A percentile compares a stretch with the other conserved stretches of the same genome.
phyloP scores from a whole-genome alignment of 2,113 vertebrate genomes.

The Triplophysa dalaica region DNA sequence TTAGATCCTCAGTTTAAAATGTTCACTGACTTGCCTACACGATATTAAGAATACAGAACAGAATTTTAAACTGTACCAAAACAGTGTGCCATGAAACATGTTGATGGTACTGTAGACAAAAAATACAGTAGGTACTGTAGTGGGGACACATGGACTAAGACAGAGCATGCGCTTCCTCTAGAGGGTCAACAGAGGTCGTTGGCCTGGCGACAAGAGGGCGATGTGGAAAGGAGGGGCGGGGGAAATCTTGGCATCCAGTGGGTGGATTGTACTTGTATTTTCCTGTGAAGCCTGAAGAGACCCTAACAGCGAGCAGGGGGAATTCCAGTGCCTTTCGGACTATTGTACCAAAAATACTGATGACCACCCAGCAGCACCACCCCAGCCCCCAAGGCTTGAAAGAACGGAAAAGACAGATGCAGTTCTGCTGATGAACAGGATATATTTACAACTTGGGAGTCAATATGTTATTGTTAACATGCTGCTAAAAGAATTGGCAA shows the following conservation, averaged over 20 bases:
- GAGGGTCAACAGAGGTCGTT: slow-evolving; percentile 56
- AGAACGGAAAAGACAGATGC: slow-evolving; percentile 68
- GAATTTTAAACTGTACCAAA: neutral
- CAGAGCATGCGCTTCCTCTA: slow-evolving; percentile 56
- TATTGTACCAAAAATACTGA: slow-evolving; percentile 70
- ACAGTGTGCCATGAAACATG: slow-evolving; percentile 30
- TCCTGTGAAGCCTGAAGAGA: slow-evolving; percentile 63
- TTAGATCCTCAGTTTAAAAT: slow-evolving; percentile 10
- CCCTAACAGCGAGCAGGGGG: slow-evolving; percentile 58
- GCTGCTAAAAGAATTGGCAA: slow-evolving; percentile 60
- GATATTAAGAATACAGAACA: neutral
- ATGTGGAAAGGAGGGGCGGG: slow-evolving; percentile 35
- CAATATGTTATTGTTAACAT: slow-evolving; percentile 68
- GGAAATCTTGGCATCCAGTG: slow-evolving; percentile 66
- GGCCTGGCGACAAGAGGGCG: slow-evolving; percentile 55
- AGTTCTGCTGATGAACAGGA: slow-evolving; percentile 70
- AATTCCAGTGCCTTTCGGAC: slow-evolving; percentile 69
- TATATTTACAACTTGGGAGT: slow-evolving; percentile 66
- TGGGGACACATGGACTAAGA: slow-evolving; percentile 44
- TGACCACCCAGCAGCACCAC: slow-evolving; percentile 34
- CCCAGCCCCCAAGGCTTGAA: slow-evolving; percentile 58
- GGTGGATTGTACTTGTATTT: slow-evolving; percentile 65
- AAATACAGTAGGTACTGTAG: neutral
- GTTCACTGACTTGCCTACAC: neutral
- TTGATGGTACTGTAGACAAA: slow-evolving; percentile 44